Percentiles rank a stretch among this genome's conserved stretches.
These are phyloP conservation scores for Chloropsis hardwickii DNA, from an alignment of 2,113 vertebrate genomes.

Conservation along the genomic window DNA sequence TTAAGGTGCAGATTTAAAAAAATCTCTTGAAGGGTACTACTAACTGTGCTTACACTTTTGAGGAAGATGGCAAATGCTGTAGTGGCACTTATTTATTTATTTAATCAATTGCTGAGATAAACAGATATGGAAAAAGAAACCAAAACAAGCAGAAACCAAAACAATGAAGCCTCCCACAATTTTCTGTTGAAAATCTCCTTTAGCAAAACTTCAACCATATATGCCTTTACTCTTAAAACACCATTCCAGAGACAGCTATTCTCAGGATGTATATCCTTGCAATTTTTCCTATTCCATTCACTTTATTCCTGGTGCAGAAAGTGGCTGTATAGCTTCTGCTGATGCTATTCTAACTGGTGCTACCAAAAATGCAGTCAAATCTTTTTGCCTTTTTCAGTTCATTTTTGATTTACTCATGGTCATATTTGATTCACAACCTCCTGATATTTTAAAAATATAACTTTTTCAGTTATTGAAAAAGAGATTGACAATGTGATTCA, in stretches of 20 bases:
- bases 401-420: neutral
- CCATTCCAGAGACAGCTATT: neutral
- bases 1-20: neutral
- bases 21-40: neutral
- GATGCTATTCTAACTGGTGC: neutral
- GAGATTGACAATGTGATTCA: neutral
- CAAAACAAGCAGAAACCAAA: neutral
- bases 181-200: neutral
- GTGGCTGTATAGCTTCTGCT: neutral
- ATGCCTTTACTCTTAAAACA: neutral
- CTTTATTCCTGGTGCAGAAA: neutral
- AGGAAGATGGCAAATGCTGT: neutral
- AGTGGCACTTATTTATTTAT: neutral
- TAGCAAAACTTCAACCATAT: neutral
- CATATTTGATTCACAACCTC: neutral
- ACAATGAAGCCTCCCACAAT: accelerated
- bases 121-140: neutral
- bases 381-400: neutral
- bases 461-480: neutral
- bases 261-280: neutral
- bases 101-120: neutral
- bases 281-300: neutral
- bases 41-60: neutral
- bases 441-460: neutral
- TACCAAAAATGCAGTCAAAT: neutral